Conservation (phyloP, 2,888 invertebrate genomes). For the Tenthredo amoena region DNA sequence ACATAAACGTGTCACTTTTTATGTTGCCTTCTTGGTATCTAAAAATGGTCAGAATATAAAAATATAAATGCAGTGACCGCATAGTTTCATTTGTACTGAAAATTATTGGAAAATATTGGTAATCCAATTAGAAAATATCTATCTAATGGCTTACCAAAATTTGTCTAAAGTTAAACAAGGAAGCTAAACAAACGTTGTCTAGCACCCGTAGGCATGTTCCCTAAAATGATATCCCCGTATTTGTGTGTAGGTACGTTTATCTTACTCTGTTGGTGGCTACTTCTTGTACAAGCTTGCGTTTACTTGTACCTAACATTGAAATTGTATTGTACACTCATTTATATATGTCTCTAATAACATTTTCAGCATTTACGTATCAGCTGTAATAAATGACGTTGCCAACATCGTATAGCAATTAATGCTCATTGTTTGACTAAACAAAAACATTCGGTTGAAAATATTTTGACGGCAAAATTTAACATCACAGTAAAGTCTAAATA, state of each 20-base stretch:
- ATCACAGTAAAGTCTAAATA: not conserved
- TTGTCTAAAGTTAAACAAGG: conserved; percentile 21
- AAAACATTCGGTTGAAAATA: not conserved
- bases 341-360: conserved; percentile 40
- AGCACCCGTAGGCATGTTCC: conserved; percentile 61
- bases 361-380: conserved; percentile 53
- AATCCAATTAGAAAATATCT: conserved; percentile 14
- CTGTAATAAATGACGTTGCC: conserved; percentile 26
- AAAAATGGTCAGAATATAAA: not conserved
- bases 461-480: not conserved
- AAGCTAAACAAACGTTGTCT: conserved; percentile 44
- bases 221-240: conserved; percentile 56
- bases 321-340: conserved; percentile 53
- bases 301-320: conserved; percentile 54
- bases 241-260: conserved; percentile 60
- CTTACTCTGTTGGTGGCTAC: conserved; percentile 51
- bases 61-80: conserved; percentile 13
- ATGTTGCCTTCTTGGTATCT: too few species aligned
- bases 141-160: conserved; percentile 31
- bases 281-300: conserved; percentile 58
- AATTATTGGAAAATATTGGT: conserved; percentile 46
- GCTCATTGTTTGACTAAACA: not conserved
- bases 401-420: conserved; percentile 11
- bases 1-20: not conserved
- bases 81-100: conserved; percentile 41